Evolutionary conservation across 2,888 invertebrate genomes (phyloP), one percentile per base, ranked within the genome.

Genomic region (Dexiosoma caninum): DNA sequence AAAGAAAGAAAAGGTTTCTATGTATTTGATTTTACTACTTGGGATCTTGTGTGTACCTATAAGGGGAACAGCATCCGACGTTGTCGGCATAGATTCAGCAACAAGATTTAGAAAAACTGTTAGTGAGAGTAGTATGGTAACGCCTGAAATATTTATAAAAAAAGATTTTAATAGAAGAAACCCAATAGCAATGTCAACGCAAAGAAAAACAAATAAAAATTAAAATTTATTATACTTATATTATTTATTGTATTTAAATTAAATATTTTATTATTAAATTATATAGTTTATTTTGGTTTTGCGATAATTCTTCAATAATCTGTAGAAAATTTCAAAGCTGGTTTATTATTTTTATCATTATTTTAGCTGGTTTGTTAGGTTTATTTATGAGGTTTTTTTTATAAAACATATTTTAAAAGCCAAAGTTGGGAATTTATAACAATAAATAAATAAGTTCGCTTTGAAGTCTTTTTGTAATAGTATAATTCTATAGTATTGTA

Each of bases 101-200:
- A 98, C 97, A 93, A 98, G 95, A 93, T 97, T 96, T 92, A 97
- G 95, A 94, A 98, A 98, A 92, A 98, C 97, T 92, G 97, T 98
- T 93, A 98, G 94, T 91, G 98, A 98, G 92, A 98, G 95, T 92
- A 97, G 95, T 91, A 97, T 97, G 92, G 97, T 97, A 92, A 97
- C 97, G 93, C 96, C 97, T 97, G 95, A 91, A 94, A 92, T 86
- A 87, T 88, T 87, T 84, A 55, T 86, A 84, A 87, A 84, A 66
- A 85, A 77, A 81, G 75, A 83, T 84, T 78, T 78, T 69, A 82
- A 86, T 84, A 51, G 84, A 83, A 85, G 81, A 86, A 87, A 86
- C 85, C 85, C 83, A 83, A 82, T 84, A 85, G 81, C 85, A 85
- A 85, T 6, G 40, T 35, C n/a, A 75, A 85, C 64, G 84, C 85